phyloP scores from a whole-genome alignment of 2,113 vertebrate genomes.

The Plotosus lineatus region DNA sequence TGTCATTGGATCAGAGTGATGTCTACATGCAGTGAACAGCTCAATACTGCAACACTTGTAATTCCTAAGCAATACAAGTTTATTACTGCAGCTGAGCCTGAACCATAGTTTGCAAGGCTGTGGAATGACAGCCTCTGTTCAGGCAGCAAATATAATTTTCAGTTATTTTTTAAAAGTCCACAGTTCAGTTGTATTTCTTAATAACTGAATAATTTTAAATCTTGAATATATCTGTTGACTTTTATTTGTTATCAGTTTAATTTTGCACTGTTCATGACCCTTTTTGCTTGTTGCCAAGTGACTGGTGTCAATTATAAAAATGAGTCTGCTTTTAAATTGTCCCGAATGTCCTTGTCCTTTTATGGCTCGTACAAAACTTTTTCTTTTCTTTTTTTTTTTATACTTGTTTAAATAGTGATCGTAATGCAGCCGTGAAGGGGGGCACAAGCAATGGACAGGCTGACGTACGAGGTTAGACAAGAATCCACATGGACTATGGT shows the following conservation, averaged over 20 bases:
- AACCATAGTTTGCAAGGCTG: background rate
- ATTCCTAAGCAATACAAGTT: constrained; percentile 12
- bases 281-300: background rate
- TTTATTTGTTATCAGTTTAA: background rate
- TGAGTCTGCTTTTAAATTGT: background rate
- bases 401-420: background rate
- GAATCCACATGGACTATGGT: no score
- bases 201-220: background rate
- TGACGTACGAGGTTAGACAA: no score
- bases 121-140: background rate
- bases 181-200: background rate
- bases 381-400: background rate
- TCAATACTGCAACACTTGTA: constrained; percentile 19
- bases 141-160: background rate
- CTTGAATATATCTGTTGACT: background rate
- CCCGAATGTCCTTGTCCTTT: constrained; percentile 11
- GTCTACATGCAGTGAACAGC: constrained; percentile 12
- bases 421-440: no score
- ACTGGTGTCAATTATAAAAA: background rate
- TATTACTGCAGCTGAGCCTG: constrained; percentile 29
- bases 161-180: background rate
- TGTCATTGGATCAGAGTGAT: background rate
- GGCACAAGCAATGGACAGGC: no score
- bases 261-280: background rate
- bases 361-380: constrained; percentile 16